Evolutionary conservation across 2,888 invertebrate species (phyloP).

Genomic region (Agrochola litura): DNA sequence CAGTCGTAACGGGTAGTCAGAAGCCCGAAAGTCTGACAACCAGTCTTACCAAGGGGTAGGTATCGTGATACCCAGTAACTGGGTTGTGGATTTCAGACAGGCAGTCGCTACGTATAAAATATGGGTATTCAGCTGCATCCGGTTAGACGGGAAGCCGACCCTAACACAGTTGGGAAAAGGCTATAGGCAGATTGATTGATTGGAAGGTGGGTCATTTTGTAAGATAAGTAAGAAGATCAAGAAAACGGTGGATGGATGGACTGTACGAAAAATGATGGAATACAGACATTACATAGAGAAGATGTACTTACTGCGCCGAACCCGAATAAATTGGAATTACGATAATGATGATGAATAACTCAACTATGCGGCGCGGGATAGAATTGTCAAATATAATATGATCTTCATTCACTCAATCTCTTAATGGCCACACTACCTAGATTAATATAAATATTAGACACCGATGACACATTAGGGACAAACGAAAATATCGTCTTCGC

Average conservation of each 20-base stretch:
- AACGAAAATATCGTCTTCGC: constrained; percentile 16
- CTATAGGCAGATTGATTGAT: too few relatives aligned
- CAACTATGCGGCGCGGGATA: neutral
- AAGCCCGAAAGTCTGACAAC: too few relatives aligned
- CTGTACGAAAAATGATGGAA: neutral
- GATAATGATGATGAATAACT: neutral
- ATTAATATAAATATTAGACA: constrained; percentile 7
- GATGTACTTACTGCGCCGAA: neutral
- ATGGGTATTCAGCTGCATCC: too few relatives aligned
- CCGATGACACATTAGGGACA: constrained; percentile 21
- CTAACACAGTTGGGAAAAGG: too few relatives aligned
- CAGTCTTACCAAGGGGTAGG: too few relatives aligned
- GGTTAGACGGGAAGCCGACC: too few relatives aligned
- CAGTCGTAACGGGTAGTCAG: too few relatives aligned
- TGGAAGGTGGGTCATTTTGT: too few relatives aligned
- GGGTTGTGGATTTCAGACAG: too few relatives aligned
- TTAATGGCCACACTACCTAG: neutral
- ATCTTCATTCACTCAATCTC: too few relatives aligned
- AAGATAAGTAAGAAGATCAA: neutral
- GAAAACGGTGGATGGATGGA: neutral
- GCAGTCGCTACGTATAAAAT: too few relatives aligned
- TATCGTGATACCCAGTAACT: too few relatives aligned
- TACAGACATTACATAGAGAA: neutral
- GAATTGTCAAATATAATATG: neutral
- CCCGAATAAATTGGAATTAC: neutral